Evolutionary conservation across 2,113 vertebrate genomes (phyloP).

Genomic region (Aythya baeri): DNA sequence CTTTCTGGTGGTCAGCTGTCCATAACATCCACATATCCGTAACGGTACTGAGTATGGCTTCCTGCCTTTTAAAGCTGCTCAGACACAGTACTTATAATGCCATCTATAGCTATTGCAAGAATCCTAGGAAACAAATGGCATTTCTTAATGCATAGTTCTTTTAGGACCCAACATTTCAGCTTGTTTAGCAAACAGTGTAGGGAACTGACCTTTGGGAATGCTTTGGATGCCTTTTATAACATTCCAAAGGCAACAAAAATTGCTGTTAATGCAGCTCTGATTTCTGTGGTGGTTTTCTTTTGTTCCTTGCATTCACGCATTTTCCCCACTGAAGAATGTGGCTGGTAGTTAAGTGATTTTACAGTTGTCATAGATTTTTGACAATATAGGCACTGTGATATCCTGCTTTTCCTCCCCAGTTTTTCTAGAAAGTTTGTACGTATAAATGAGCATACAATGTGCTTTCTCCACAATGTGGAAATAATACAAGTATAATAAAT

Average conservation of each 20-base stretch:
- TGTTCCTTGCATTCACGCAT: constrained; percentile 3
- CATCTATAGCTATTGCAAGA: not conserved
- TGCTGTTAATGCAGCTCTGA: constrained; percentile 18
- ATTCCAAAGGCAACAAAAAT: constrained; percentile 13
- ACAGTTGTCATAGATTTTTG: not conserved
- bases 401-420: not conserved
- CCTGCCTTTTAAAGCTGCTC: not conserved
- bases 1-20: not conserved
- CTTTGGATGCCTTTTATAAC: constrained; percentile 42
- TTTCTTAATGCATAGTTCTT: constrained; percentile 12
- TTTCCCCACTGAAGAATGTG: not conserved
- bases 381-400: not conserved
- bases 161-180: not conserved
- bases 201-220: constrained; percentile 51
- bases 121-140: not conserved
- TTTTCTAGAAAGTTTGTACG: not conserved
- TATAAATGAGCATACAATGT: not conserved
- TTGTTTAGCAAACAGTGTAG: not conserved
- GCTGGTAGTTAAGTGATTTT: not conserved
- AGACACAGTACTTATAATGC: not conserved
- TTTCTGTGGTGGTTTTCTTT: constrained; percentile 1
- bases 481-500: not conserved
- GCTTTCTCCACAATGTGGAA: not conserved
- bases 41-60: not conserved
- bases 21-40: not conserved